Conservation (phyloP, 2,113 vertebrate species). For the Coregonus clupeaformis region DNA sequence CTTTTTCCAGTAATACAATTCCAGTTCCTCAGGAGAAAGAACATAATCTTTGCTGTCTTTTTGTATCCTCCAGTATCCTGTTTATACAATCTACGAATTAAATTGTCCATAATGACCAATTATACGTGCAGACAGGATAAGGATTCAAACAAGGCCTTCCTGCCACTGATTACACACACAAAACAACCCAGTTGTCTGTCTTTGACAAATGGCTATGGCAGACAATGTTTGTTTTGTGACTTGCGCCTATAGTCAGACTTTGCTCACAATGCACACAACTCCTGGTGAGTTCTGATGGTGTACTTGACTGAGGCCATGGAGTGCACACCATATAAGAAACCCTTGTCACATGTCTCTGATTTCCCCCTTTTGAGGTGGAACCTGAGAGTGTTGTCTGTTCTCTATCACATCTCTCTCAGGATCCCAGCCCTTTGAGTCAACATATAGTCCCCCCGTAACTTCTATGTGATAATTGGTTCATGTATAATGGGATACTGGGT, state of each 20-base stretch:
- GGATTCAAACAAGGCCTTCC: conserved; percentile 6
- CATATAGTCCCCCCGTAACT: background rate
- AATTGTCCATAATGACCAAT: background rate
- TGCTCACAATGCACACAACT: background rate
- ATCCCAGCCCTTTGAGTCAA: too few species aligned
- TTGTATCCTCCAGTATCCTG: background rate
- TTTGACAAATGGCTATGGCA: background rate
- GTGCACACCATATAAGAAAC: too few species aligned
- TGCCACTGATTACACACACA: background rate
- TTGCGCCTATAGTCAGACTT: background rate
- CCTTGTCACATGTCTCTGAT: too few species aligned
- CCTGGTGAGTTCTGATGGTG: background rate
- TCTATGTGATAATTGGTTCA: background rate
- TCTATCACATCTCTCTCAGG: too few species aligned
- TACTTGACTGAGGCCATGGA: too few species aligned
- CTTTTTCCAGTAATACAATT: background rate
- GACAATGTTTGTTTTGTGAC: too few species aligned
- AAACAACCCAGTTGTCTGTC: background rate
- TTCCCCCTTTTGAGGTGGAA: too few species aligned
- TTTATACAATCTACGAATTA: conserved; percentile 7
- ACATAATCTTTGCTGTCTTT: background rate
- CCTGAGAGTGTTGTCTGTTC: too few species aligned
- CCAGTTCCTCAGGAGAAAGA: background rate
- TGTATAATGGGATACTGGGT: too few species aligned
- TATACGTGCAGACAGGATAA: conserved; percentile 1